Evolutionary conservation across 2,888 invertebrate genomes (phyloP).

Genomic region (Thera obeliscata): DNA sequence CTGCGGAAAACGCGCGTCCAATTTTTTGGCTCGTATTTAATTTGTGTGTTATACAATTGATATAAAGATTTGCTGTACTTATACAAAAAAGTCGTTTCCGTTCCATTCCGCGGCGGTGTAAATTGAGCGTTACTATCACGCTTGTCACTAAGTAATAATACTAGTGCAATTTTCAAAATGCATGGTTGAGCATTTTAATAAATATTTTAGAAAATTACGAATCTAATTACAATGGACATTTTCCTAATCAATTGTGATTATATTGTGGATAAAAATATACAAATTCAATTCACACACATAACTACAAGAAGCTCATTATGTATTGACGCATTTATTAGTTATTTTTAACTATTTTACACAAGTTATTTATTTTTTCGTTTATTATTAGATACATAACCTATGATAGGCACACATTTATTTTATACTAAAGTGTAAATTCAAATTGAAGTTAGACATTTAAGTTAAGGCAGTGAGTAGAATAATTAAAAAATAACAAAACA

Average conservation of each 20-base stretch:
- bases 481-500: background rate
- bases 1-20: too few species aligned
- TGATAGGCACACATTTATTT: slow-evolving; percentile 76
- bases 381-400: slow-evolving; percentile 71
- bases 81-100: too few species aligned
- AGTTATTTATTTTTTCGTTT: slow-evolving; percentile 54
- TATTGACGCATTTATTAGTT: slow-evolving; percentile 61
- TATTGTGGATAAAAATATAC: slow-evolving; percentile 38
- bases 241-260: slow-evolving; percentile 28
- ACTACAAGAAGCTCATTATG: slow-evolving; percentile 72
- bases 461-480: slow-evolving; percentile 30
- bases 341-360: slow-evolving; percentile 59
- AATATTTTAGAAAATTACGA: slow-evolving; percentile 35
- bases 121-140: too few species aligned
- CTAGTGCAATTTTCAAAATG: slow-evolving; percentile 14
- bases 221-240: slow-evolving; percentile 39
- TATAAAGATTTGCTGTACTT: too few species aligned
- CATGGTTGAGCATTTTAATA: slow-evolving; percentile 42
- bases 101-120: too few species aligned
- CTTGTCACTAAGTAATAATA: background rate
- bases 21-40: too few species aligned
- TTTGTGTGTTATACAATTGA: too few species aligned
- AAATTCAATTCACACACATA: slow-evolving; percentile 47
- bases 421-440: slow-evolving; percentile 34
- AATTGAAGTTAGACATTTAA: slow-evolving; percentile 26